phyloP scores from a whole-genome alignment of 92 coral and sea anemone genomes.

The Galaxea fascicularis region DNA sequence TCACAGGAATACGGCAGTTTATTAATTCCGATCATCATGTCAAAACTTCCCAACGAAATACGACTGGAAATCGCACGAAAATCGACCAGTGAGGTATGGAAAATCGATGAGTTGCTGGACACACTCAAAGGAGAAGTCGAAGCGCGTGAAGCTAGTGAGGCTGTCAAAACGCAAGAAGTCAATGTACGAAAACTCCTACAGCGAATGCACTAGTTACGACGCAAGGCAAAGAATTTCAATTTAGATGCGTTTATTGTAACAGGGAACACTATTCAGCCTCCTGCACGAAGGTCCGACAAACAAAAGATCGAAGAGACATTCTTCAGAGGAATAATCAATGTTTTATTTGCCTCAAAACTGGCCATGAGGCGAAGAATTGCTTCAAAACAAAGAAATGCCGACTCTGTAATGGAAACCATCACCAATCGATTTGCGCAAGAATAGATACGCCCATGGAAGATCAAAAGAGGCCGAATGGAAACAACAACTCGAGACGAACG shows the following conservation, averaged over 20 bases:
- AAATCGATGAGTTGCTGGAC: conserved; percentile 49
- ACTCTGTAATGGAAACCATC: conserved; percentile 45
- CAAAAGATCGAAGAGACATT: conserved; percentile 34
- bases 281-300: conserved; percentile 22
- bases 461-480: conserved; percentile 1
- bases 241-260: conserved; percentile 53
- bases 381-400: conserved; percentile 40
- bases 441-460: too few relatives aligned
- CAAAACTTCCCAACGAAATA: conserved; percentile 57
- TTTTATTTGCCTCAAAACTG: conserved; percentile 39
- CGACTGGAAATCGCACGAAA: conserved; percentile 53
- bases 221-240: not conserved
- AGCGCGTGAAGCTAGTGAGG: conserved; percentile 65
- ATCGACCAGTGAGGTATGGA: conserved; percentile 47
- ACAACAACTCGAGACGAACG: not conserved
- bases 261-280: conserved; percentile 62
- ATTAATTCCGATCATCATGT: too few relatives aligned
- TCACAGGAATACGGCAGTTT: too few relatives aligned
- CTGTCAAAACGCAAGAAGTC: not conserved
- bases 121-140: conserved; percentile 53
- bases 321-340: conserved; percentile 43
- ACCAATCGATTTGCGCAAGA: conserved; percentile 63
- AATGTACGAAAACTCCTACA: conserved; percentile 36
- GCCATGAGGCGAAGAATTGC: conserved; percentile 45
- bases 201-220: conserved; percentile 46